Conservation (phyloP, 2,888 invertebrate genomes). For the Cyrtodaria siliqua region DNA sequence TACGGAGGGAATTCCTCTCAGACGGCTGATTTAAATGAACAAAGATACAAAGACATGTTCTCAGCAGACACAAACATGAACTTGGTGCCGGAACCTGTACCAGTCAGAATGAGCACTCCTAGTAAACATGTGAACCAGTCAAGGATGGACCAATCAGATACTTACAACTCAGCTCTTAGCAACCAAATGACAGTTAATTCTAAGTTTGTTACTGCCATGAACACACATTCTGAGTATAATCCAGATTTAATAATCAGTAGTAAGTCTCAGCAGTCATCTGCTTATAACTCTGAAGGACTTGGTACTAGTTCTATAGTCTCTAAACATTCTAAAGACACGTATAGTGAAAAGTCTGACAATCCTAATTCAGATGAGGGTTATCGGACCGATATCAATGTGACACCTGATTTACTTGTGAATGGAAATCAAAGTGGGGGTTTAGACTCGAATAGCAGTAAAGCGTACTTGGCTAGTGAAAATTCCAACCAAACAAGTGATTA, state of each 20-base stretch:
- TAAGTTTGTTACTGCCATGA: conserved; percentile 45
- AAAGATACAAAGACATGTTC: conserved; percentile 24
- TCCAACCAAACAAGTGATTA: not conserved
- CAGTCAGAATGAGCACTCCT: conserved; percentile 64
- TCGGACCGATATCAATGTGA: conserved; percentile 34
- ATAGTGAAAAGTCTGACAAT: conserved; percentile 40
- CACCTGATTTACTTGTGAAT: conserved; percentile 18
- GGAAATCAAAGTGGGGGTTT: not conserved
- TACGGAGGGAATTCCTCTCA: conserved; percentile 53
- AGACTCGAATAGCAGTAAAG: not conserved
- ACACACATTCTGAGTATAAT: conserved; percentile 20
- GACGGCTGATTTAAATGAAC: conserved; percentile 7
- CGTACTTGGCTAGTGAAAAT: not conserved
- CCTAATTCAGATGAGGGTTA: conserved; percentile 60
- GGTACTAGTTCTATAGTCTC: not conserved
- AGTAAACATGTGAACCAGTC: conserved; percentile 41
- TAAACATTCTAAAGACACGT: conserved; percentile 8
- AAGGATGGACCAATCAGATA: conserved; percentile 40
- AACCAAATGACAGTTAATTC: conserved; percentile 36
- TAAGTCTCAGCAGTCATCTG: too few relatives aligned
- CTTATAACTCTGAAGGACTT: not conserved
- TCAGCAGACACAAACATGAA: conserved; percentile 47
- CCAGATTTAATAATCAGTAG: conserved; percentile 11
- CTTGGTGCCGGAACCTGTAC: conserved; percentile 54
- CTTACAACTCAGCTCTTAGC: conserved; percentile 42